Percentiles rank a stretch among this genome's conserved stretches.
These are phyloP conservation scores for Ramphastos sulfuratus DNA, from an alignment of 2,113 vertebrate species.

Conservation along the genomic window DNA sequence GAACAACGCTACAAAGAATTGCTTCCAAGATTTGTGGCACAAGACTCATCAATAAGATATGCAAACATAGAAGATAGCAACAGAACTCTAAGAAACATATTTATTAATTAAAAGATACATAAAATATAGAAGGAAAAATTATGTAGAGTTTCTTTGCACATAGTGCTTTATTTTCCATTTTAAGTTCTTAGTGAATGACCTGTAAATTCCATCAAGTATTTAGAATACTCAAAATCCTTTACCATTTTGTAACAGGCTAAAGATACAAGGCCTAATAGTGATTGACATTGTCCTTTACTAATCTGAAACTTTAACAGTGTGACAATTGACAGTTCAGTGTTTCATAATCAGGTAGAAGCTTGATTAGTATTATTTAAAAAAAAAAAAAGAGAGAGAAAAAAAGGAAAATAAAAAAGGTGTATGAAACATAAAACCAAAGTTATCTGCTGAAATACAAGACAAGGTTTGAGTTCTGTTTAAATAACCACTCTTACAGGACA, in stretches of 20 bases:
- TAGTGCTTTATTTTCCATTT: background rate
- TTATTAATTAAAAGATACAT: slow-evolving; percentile 22
- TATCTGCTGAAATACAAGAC: background rate
- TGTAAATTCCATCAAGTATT: slow-evolving; percentile 2
- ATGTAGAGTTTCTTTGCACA: background rate
- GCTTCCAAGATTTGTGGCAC: background rate
- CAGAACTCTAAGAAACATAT: background rate
- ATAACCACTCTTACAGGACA: background rate
- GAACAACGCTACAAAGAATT: background rate
- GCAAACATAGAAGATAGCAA: background rate
- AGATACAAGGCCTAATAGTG: background rate
- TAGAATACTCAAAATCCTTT: background rate
- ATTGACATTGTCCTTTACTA: background rate
- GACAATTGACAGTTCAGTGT: background rate
- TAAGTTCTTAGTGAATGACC: background rate
- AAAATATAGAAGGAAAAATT: background rate
- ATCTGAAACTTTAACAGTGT: background rate
- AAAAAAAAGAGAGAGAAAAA: too few relatives aligned
- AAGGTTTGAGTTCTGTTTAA: background rate
- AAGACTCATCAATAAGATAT: background rate
- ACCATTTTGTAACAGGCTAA: background rate
- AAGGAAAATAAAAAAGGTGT: too few relatives aligned
- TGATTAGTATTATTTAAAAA: background rate
- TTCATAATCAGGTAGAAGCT: background rate
- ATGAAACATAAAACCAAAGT: background rate